Evolutionary conservation across 2,113 vertebrate species (phyloP), one percentile per base, ranked within the genome.

Genomic region (Heteronetta atricapilla): DNA sequence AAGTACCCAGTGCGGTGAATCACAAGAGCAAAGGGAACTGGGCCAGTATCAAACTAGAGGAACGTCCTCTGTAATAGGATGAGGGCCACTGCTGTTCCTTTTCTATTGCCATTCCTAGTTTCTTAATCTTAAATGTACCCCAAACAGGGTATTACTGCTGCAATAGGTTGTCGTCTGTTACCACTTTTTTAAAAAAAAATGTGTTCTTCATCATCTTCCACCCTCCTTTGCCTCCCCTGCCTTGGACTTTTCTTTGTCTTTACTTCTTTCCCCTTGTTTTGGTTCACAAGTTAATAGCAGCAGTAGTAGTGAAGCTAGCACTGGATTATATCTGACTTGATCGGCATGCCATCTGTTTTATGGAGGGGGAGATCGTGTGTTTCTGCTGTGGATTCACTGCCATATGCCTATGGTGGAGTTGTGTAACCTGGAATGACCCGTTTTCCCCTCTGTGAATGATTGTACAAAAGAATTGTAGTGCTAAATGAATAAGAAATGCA

Each of bases 281-380:
- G 53, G 26, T 90, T 93, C 46, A 38, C 3, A 9, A 59, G 63
- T 68, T 69, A 48, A 68, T 58, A 70, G 72, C 46, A 87, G 62
- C 69, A 63, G 34, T 67, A 64, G 62, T 42, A 76, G 58, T 76
- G n/a, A 40, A 94, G 67, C 53, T 85, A 72, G 22, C 46, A 14
- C 84, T 86, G 52, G 88, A 79, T 92, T 90, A 21, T 75, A 31
- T 90, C 89, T 77, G 56, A 46, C 50, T 94, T 58, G 67, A 80
- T 93, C 75, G 79, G 48, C 29, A 5, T 64, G 70, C 82, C 80
- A 84, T 90, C 89, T 94, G 90, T 90, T 91, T 83, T 89, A 94
- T 59, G 63, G 58, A 84, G 75, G 94, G 63, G 53, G 29, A 60
- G 58, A 80, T 86, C 90, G 90, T 82, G 40, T 58, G 33, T 77